Base-by-base conservation (phyloP, 2,797 vertebrate species). In the Anguilla anguilla region DNA sequence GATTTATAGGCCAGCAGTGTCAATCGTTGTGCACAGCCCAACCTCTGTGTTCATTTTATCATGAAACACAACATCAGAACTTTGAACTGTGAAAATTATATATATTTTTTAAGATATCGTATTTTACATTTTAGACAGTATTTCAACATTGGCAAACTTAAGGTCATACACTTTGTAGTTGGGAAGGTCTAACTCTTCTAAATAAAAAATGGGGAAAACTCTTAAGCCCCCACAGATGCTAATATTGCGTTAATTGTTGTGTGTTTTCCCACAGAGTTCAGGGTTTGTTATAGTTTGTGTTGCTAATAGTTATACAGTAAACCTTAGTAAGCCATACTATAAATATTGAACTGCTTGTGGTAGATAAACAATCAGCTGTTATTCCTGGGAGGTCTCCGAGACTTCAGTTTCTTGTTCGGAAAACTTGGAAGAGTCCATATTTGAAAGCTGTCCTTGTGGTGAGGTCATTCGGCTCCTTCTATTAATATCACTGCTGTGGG, bases 271-370 rank as follows among this genome's bases (percentile, higher is more conserved):
- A 87, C 87, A 88, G 87, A 85, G 64, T 35, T 15, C 67, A 67
- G n/a, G 31, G 55, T 85, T 81, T 86, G 87, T 89, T 89, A 89
- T 57, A 85, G 82, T 86, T 86, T 72, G 69, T 72, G 86, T 86
- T 94, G 92, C 93, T 94, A 94, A 90, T 28, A 93, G 93, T 93
- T 93, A 92, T 93, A 59, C 93, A 93, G 94, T 94, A 91, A 90
- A 93, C 90, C 90, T 15, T 22, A 88, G 91, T 88, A 85, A 22
- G 22, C 46, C 9, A 51, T 85, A 85, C 91, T 84, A 86, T 95
- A 96, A 96, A 96, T 96, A 96, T 96, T 96, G 95, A 93, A 94
- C 95, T 93, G 89, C 92, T 86, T 89, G 1, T 0, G 89, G 51
- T 91, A 95, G 95, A 95, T 95, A 93, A 89, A 95, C 88, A 94